Percentiles rank a stretch among this genome's conserved stretches.
Conservation (phyloP, 2,797 vertebrate genomes). For the Pipistrellus kuhlii region DNA sequence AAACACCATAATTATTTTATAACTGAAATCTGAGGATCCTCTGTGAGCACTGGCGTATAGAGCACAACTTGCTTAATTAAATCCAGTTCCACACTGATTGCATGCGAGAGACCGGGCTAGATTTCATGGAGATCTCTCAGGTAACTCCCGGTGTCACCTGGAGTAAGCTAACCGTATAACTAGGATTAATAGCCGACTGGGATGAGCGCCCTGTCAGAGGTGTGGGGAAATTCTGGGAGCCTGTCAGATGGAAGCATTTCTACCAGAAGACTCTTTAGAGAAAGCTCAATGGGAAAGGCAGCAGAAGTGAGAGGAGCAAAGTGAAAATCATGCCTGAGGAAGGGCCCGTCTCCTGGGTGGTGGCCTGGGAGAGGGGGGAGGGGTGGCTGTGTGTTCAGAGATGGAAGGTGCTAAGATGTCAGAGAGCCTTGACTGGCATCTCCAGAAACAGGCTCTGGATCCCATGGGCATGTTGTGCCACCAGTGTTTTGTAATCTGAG, state of each 20-base stretch:
- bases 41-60: background rate
- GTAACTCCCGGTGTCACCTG: background rate
- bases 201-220: background rate
- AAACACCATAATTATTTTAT: slow-evolving; percentile 63
- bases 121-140: background rate
- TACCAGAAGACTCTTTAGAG: background rate
- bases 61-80: slow-evolving; percentile 62
- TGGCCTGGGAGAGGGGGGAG: rapidly evolving
- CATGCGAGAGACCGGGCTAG: background rate
- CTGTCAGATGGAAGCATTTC: background rate
- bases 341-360: background rate
- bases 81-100: background rate
- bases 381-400: background rate
- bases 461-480: background rate
- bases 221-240: background rate
- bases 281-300: background rate
- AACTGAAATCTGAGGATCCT: slow-evolving; percentile 14
- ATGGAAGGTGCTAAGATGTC: background rate
- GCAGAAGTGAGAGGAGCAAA: background rate
- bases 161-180: background rate
- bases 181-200: background rate
- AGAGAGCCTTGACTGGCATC: background rate
- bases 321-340: background rate
- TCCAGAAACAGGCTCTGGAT: background rate
- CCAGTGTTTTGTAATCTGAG: background rate